These are phyloP conservation scores for Drosophila aldrichi DNA, from an alignment of 2,888 invertebrate species.

Conservation along the genomic window DNA sequence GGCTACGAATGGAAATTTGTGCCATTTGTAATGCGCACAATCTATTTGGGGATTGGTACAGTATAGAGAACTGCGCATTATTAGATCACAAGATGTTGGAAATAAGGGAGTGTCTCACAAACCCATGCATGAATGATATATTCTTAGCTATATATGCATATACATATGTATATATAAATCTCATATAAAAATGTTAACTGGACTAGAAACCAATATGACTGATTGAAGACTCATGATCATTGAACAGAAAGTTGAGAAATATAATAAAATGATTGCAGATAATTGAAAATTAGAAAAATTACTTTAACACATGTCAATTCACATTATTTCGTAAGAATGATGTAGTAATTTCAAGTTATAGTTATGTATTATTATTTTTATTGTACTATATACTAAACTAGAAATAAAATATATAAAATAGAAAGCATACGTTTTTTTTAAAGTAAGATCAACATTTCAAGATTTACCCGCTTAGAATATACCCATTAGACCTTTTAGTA, in stretches of 20 bases:
- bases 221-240: constrained; percentile 30
- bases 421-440: background rate
- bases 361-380: too few relatives aligned
- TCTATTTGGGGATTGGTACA: constrained; percentile 42
- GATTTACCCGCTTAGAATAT: background rate
- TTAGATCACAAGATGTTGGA: constrained; percentile 16
- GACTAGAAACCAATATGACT: constrained; percentile 50
- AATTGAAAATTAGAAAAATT: background rate
- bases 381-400: too few relatives aligned
- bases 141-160: constrained; percentile 12
- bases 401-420: too few relatives aligned
- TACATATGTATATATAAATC: constrained; percentile 11
- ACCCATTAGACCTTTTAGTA: background rate
- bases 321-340: too few relatives aligned
- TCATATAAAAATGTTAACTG: constrained; percentile 35
- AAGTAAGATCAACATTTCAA: background rate
- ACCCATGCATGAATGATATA: constrained; percentile 28
- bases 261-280: background rate
- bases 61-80: constrained; percentile 23
- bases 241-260: constrained; percentile 14
- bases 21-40: constrained; percentile 33
- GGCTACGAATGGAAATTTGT: constrained; percentile 28
- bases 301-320: background rate
- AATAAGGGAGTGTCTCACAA: constrained; percentile 47
- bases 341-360: too few relatives aligned